Conservation (phyloP, 1,140 invertebrate species). For the Micrasema minimum region DNA sequence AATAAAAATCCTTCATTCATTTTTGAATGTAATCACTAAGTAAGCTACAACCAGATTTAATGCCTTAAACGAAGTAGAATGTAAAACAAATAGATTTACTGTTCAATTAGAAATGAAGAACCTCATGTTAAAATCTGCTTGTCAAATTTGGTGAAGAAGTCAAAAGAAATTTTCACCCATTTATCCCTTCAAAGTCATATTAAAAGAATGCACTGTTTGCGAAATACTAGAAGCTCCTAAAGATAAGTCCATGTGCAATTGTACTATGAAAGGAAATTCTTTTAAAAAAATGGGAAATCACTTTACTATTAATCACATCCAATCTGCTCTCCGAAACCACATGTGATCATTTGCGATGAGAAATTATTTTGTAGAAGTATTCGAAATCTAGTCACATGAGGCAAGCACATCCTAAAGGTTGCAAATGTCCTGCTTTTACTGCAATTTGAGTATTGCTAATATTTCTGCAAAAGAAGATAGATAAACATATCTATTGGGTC, state of each 20-base stretch:
- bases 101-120: not conserved
- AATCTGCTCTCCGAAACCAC: no score
- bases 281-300: constrained; percentile 10
- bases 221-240: not conserved
- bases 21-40: not conserved
- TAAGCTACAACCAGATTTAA: not conserved
- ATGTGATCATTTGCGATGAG: constrained; percentile 13
- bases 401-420: not conserved
- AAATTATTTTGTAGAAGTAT: not conserved
- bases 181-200: not conserved
- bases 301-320: constrained; percentile 3
- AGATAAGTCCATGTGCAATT: not conserved
- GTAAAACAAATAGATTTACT: constrained; percentile 26
- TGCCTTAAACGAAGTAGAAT: constrained; percentile 18
- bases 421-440: not conserved
- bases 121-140: no score
- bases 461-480: not conserved
- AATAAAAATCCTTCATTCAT: no score
- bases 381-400: not conserved
- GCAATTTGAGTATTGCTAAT: not conserved
- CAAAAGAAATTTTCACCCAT: constrained; percentile 14
- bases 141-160: not conserved
- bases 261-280: not conserved
- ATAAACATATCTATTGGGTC: constrained; percentile 11
- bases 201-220: not conserved